Evolutionary conservation across 2,888 invertebrate species (phyloP).

Genomic region (Eupithecia tripunctaria): DNA sequence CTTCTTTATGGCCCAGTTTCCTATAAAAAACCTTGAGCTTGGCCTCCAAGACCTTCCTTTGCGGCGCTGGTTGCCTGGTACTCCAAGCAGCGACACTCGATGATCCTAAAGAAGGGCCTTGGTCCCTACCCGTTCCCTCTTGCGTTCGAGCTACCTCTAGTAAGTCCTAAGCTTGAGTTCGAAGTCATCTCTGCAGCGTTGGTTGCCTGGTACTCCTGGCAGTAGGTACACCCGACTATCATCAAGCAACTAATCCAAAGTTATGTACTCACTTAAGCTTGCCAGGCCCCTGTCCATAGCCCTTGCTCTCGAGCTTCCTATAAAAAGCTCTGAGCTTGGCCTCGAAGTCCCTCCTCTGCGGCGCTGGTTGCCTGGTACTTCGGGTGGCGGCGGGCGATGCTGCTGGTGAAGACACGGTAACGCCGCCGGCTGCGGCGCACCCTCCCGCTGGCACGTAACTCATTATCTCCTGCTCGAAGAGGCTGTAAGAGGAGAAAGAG

Average conservation of each 20-base stretch:
- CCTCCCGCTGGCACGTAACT: conserved; percentile 92
- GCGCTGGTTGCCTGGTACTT: conserved; percentile 93
- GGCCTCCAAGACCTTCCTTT: conserved; percentile 96
- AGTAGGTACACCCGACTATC: neutral
- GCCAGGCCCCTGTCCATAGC: conserved; percentile 98
- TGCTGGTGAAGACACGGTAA: conserved; percentile 87
- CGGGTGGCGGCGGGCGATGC: conserved; percentile 93
- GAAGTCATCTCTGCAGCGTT: conserved; percentile 96
- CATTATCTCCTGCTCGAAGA: conserved; percentile 99
- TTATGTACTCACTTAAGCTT: conserved; percentile 93
- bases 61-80: conserved; percentile 94
- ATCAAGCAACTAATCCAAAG: neutral
- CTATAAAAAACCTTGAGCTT: conserved; percentile 97
- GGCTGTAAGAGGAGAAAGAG: conserved; percentile 82
- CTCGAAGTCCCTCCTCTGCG: conserved; percentile 96
- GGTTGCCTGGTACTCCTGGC: conserved; percentile 92
- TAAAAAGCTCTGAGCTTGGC: conserved; percentile 97
- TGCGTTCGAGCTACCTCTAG: conserved; percentile 96
- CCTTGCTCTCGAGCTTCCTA: conserved; percentile 96
- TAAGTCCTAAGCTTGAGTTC: conserved; percentile 97
- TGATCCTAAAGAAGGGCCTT: conserved; percentile 67
- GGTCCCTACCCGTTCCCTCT: conserved; percentile 94
- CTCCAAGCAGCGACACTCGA: conserved; percentile 85
- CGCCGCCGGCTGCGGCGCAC: conserved; percentile 66
- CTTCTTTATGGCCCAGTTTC: conserved; percentile 97